Base-by-base conservation (phyloP, 2,113 vertebrate species). In the Toxotes chatareus region DNA sequence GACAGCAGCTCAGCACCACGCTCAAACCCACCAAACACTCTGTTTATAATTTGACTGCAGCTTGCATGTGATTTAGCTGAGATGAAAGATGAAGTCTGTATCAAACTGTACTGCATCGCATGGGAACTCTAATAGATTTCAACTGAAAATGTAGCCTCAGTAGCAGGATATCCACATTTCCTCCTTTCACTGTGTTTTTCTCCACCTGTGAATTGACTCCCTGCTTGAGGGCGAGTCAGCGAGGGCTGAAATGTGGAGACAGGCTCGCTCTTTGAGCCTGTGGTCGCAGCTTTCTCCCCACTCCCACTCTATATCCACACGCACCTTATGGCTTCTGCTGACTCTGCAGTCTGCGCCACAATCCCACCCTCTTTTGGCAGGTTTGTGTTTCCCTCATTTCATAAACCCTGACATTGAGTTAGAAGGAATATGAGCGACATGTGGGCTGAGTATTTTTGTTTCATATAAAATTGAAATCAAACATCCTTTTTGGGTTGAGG, bases 11-110 rank as follows among this genome's bases (percentile, higher is more conserved):
- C 74, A 68, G 86, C 84, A 86, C 77, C 86, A 60, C 82, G 79
- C 82, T 84, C 80, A 17, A 79, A 74, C 76, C 89, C 89, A 87
- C 79, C 87, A 89, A 83, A 84, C 90, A 75, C 76, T 77, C 80
- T 61, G 78, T 83, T 86, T 84, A 77, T 79, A 76, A 76, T 91
- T 76, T 77, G 46, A 55, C 75, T 84, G 40, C 65, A 71, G 76
- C 71, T 46, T 53, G 32, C 65, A 57, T 87, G 56, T 62, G 56
- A 87, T 73, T 60, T 32, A 73, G 65, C 55, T 55, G 11, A 67
- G 79, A 85, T 46, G 60, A 79, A 72, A 76, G n/a, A 59, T 62
- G 64, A 16, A 60, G 57, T 66, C 44, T 82, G 76, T 57, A 74
- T 70, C 12, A 27, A 46, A 75, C 56, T 17, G 23, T 7, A 4